A percentile compares a stretch with the other conserved stretches of the same genome.
phyloP scores from a whole-genome alignment of 2,113 vertebrate genomes.

The Pungitius pungitius region DNA sequence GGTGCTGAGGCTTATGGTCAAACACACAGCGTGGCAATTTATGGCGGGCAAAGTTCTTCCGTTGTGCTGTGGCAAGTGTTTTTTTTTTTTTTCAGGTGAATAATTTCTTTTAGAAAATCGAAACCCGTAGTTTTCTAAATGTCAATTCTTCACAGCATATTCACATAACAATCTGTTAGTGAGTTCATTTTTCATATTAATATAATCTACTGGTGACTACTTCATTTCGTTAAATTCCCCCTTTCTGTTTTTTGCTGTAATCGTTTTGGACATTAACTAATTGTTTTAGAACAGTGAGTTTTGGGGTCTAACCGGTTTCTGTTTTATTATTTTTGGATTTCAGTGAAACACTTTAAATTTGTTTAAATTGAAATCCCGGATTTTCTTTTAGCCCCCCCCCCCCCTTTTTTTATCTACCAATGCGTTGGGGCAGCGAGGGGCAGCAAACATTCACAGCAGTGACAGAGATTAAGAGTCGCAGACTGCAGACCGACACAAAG shows the following conservation, averaged over 20 bases:
- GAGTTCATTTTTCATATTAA: too few species aligned
- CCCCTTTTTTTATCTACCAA: constrained; percentile 10
- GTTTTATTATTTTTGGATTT: neutral
- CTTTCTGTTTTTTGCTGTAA: constrained; percentile 10
- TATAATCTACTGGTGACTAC: too few species aligned
- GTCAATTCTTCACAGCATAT: neutral
- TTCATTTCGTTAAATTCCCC: neutral
- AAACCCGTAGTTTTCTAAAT: neutral
- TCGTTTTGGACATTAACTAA: constrained; percentile 1
- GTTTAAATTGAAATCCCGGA: too few species aligned
- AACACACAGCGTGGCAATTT: constrained; percentile 28
- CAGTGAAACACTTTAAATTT: too few species aligned
- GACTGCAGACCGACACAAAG: neutral
- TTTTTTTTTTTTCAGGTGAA: constrained; percentile 18
- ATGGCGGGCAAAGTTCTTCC: constrained; percentile 14
- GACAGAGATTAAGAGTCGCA: neutral
- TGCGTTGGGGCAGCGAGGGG: constrained; percentile 8
- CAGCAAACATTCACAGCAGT: neutral
- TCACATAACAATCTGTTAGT: too few species aligned
- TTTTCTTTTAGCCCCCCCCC: constrained; percentile 7
- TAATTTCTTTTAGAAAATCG: constrained; percentile 10
- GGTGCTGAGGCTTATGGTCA: neutral
- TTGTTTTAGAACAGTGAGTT: neutral
- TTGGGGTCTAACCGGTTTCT: constrained; percentile 1
- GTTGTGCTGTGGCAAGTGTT: constrained; percentile 31